These are phyloP conservation scores for Sphyrna mokarran DNA, from an alignment of 2,113 vertebrate species.

Conservation along the genomic window DNA sequence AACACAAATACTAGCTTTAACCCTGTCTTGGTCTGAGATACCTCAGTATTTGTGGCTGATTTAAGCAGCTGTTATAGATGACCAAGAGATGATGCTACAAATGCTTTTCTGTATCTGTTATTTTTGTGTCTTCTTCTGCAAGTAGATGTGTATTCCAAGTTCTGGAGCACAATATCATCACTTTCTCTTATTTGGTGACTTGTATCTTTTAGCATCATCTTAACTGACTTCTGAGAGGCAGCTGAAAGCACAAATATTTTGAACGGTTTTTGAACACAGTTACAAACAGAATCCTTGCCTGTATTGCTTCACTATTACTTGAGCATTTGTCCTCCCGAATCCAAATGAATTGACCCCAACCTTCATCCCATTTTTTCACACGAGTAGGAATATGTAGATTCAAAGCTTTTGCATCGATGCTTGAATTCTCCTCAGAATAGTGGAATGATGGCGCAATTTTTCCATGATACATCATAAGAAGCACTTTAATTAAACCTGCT, in stretches of 20 bases:
- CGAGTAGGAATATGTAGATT: slow-evolving; percentile 58
- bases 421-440: slow-evolving; percentile 60
- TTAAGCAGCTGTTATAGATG: slow-evolving; percentile 59
- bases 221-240: slow-evolving; percentile 60
- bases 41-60: slow-evolving; percentile 42
- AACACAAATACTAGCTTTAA: slow-evolving; percentile 69
- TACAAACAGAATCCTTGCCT: slow-evolving; percentile 45
- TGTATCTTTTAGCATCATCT: slow-evolving; percentile 53
- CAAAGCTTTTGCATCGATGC: slow-evolving; percentile 58
- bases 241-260: slow-evolving; percentile 68
- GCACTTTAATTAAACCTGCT: slow-evolving; percentile 76
- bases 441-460: slow-evolving; percentile 73
- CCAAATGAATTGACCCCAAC: slow-evolving; percentile 73
- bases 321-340: slow-evolving; percentile 79
- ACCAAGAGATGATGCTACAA: slow-evolving; percentile 56
- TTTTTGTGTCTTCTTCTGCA: slow-evolving; percentile 71
- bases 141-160: slow-evolving; percentile 68
- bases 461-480: slow-evolving; percentile 75
- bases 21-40: slow-evolving; percentile 42
- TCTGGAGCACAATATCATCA: slow-evolving; percentile 49
- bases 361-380: slow-evolving; percentile 61
- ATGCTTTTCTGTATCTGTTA: slow-evolving; percentile 65
- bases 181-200: slow-evolving; percentile 51
- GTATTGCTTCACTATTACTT: slow-evolving; percentile 62
- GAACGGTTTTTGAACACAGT: slow-evolving; percentile 43